Evolutionary conservation across 2,888 invertebrate species (phyloP).

Genomic region (Margaritifera margaritifera): DNA sequence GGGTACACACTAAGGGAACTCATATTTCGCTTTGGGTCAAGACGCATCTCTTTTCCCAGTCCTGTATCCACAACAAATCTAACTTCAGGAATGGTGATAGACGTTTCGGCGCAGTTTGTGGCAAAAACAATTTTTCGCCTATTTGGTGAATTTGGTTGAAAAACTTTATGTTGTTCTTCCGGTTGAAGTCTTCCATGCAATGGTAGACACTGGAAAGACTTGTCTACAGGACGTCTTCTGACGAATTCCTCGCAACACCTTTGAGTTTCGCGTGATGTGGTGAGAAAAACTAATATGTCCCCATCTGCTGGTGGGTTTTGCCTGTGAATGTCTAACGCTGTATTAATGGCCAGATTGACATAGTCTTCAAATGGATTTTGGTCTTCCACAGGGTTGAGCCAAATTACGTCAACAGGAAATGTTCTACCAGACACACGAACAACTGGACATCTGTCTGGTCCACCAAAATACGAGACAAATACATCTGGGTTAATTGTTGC

Average conservation of each 20-base stretch:
- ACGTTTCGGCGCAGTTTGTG: slow-evolving; percentile 73
- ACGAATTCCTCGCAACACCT: slow-evolving; percentile 53
- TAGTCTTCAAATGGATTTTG: slow-evolving; percentile 37
- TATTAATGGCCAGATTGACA: slow-evolving; percentile 55
- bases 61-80: slow-evolving; percentile 73
- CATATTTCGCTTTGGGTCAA: slow-evolving; percentile 64
- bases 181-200: slow-evolving; percentile 66
- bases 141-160: slow-evolving; percentile 47
- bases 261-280: slow-evolving; percentile 66
- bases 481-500: slow-evolving; percentile 71
- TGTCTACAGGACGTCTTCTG: slow-evolving; percentile 12
- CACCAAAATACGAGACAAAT: slow-evolving; percentile 66
- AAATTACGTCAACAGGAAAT: slow-evolving; percentile 70
- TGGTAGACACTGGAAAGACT: slow-evolving; percentile 47
- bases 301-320: slow-evolving; percentile 48
- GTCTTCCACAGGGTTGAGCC: slow-evolving; percentile 28
- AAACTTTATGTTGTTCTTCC: slow-evolving; percentile 67
- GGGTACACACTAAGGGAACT: slow-evolving; percentile 55
- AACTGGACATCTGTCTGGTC: slow-evolving; percentile 43
- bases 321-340: slow-evolving; percentile 60
- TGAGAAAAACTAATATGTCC: slow-evolving; percentile 73
- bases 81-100: slow-evolving; percentile 72
- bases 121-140: slow-evolving; percentile 71
- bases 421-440: slow-evolving; percentile 67
- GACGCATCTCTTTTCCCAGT: slow-evolving; percentile 68